Percentiles rank a stretch among this genome's conserved stretches.
These are phyloP conservation scores for Gadus chalcogrammus DNA, from an alignment of 2,113 vertebrate genomes.

Conservation along the genomic window DNA sequence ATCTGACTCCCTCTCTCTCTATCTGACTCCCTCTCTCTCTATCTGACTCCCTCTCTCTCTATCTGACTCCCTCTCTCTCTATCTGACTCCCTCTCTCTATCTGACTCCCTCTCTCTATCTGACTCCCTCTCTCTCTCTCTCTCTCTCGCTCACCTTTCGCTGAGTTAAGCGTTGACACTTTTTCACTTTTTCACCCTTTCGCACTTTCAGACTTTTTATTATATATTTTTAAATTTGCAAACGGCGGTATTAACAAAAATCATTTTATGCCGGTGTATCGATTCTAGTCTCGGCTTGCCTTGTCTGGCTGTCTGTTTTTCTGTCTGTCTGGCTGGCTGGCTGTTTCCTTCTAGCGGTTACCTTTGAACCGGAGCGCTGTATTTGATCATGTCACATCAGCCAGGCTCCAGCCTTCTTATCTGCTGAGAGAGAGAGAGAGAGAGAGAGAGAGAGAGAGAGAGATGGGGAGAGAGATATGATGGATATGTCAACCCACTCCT, in stretches of 20 bases:
- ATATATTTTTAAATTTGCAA: not conserved
- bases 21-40: no score
- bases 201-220: no score
- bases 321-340: not conserved
- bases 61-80: no score
- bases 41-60: no score
- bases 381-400: conserved; percentile 45
- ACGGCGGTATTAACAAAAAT: not conserved
- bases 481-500: conserved; percentile 42
- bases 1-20: no score
- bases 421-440: conserved; percentile 10
- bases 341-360: conserved; percentile 13
- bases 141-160: no score
- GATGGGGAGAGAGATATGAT: conserved; percentile 29
- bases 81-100: no score
- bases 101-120: no score
- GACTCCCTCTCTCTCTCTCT: no score
- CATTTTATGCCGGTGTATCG: not conserved
- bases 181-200: no score
- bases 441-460: no score
- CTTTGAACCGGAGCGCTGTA: conserved; percentile 47
- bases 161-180: no score
- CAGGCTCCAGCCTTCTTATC: conserved; percentile 44
- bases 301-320: not conserved
- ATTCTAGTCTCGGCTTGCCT: conserved; percentile 5